These are phyloP conservation scores for Drepana falcataria DNA, from an alignment of 2,888 invertebrate genomes.

Conservation along the genomic window DNA sequence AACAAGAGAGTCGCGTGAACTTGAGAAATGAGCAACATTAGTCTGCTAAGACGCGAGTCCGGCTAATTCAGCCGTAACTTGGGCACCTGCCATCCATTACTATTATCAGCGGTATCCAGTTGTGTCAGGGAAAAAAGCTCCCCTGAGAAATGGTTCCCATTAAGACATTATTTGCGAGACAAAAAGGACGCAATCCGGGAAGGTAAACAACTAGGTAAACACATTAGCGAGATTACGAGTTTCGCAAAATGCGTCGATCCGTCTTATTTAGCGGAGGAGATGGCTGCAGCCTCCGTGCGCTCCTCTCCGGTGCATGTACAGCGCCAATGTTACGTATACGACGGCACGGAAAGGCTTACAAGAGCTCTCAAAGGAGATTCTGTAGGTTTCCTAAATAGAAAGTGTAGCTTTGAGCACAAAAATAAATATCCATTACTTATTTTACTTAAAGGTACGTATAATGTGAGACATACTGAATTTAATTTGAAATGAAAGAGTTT, in stretches of 20 bases:
- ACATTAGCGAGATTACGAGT: slow-evolving; percentile 62
- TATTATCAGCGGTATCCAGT: slow-evolving; percentile 51
- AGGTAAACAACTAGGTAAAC: slow-evolving; percentile 61
- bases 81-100: slow-evolving; percentile 41
- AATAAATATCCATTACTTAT: too few relatives aligned
- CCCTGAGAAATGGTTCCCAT: slow-evolving; percentile 46
- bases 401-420: too few relatives aligned
- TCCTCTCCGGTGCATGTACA: too few relatives aligned
- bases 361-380: too few relatives aligned
- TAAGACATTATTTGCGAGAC: slow-evolving; percentile 49
- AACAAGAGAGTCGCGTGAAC: slow-evolving; percentile 2
- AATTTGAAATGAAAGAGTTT: not conserved
- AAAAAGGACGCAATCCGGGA: slow-evolving; percentile 41
- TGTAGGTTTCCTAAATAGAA: too few relatives aligned
- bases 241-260: slow-evolving; percentile 37
- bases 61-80: slow-evolving; percentile 39
- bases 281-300: slow-evolving; percentile 3
- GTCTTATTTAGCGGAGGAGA: slow-evolving; percentile 36
- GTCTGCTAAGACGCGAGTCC: slow-evolving; percentile 32
- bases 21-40: slow-evolving; percentile 37
- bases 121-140: slow-evolving; percentile 33
- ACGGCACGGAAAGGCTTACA: too few relatives aligned
- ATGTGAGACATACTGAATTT: too few relatives aligned
- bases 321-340: not conserved
- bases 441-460: too few relatives aligned